Conservation (phyloP, 2,113 vertebrate species). For the Serilophus lunatus region DNA sequence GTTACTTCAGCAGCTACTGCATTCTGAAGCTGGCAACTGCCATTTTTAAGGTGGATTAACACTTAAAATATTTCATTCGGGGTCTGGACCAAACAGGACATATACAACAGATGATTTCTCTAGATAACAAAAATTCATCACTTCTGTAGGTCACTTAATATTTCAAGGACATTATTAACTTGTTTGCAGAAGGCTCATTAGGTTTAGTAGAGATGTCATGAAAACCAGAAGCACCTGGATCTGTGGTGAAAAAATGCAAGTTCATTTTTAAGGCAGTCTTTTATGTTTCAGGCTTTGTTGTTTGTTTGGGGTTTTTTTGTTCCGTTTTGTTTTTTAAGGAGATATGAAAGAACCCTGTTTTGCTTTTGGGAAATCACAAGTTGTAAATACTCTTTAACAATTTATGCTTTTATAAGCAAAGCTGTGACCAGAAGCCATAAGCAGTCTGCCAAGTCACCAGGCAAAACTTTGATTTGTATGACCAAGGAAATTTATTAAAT, state of each 20-base stretch:
- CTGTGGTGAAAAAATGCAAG: not conserved
- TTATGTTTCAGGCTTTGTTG: not conserved
- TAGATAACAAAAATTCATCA: not conserved
- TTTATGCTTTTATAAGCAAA: conserved; percentile 40
- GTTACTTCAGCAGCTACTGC: not conserved
- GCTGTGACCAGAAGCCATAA: conserved; percentile 36
- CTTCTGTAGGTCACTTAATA: not conserved
- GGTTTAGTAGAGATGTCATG: not conserved
- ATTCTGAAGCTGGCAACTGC: not conserved
- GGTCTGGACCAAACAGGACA: not conserved
- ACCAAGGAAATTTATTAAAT: not conserved
- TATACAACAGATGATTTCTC: not conserved
- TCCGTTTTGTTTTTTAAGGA: not conserved
- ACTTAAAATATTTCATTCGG: not conserved
- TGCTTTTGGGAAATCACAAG: conserved; percentile 32
- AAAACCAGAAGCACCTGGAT: not conserved
- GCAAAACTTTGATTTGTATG: conserved; percentile 12
- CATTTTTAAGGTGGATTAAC: not conserved
- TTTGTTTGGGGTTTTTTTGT: not conserved
- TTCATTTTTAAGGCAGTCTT: not conserved
- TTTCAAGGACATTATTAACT: not conserved
- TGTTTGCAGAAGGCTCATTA: not conserved
- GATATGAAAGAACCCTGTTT: not conserved
- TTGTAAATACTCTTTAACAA: conserved; percentile 51
- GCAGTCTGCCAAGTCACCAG: conserved; percentile 12